A percentile compares a stretch with the other conserved stretches of the same genome.
Evolutionary conservation across 2,888 invertebrate genomes (phyloP).

Genomic region (Theretra japonica): DNA sequence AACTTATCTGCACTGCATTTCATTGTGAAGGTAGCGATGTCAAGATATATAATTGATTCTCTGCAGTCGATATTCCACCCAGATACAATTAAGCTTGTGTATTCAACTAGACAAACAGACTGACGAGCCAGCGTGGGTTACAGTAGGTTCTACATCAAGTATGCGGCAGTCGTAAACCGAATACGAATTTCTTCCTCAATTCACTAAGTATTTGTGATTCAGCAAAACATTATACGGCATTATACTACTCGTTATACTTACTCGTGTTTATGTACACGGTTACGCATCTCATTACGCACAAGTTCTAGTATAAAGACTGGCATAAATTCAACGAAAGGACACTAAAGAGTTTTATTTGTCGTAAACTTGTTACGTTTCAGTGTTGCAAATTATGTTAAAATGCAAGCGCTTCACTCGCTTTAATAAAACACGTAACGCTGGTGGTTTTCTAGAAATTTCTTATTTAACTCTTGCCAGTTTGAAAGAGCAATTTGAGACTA

Average conservation of each 20-base stretch:
- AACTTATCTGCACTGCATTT: no score
- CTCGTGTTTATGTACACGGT: conserved; percentile 43
- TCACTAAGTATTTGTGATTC: conserved; percentile 23
- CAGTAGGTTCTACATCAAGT: no score
- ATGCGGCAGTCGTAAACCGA: no score
- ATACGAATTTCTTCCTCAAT: not conserved
- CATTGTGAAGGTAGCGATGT: no score
- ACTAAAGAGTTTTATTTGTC: conserved; percentile 34
- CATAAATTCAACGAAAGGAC: conserved; percentile 37
- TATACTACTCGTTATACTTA: no score
- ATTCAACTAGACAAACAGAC: no score
- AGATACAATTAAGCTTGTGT: no score
- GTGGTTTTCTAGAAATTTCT: conserved; percentile 4
- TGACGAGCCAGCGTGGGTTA: no score
- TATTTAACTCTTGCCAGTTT: conserved; percentile 2
- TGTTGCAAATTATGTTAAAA: conserved; percentile 29
- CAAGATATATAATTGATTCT: no score
- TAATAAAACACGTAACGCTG: conserved; percentile 13
- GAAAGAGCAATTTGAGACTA: conserved; percentile 6
- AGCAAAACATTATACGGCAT: conserved; percentile 28
- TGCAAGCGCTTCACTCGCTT: conserved; percentile 10
- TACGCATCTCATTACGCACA: conserved; percentile 42
- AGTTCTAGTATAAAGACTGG: conserved; percentile 31
- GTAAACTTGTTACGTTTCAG: conserved; percentile 37
- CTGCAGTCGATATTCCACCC: no score